Percentiles rank a stretch among this genome's conserved stretches.
Conservation (phyloP, 2,888 invertebrate genomes). For the Stenichneumon culpator region DNA sequence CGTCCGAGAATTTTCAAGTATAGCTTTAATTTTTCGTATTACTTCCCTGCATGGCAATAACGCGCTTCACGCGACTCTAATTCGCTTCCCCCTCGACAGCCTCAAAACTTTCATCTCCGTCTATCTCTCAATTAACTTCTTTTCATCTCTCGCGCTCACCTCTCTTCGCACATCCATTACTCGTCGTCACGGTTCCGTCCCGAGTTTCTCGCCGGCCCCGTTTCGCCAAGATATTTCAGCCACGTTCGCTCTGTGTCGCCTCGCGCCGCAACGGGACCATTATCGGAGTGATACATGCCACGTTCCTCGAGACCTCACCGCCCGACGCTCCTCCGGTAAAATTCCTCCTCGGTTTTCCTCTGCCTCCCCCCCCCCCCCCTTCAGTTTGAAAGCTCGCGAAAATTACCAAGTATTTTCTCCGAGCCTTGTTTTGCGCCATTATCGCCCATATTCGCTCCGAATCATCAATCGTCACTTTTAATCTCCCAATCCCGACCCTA, state of each 20-base stretch:
- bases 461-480: constrained; percentile 28
- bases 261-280: constrained; percentile 80
- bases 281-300: constrained; percentile 80
- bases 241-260: constrained; percentile 73
- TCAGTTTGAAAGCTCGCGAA: constrained; percentile 1
- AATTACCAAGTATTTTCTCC: constrained; percentile 57
- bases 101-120: constrained; percentile 12
- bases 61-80: constrained; percentile 72
- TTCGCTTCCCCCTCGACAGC: constrained; percentile 67
- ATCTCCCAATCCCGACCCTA: not conserved
- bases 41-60: constrained; percentile 62
- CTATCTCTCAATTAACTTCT: constrained; percentile 22
- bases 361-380: not conserved
- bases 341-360: constrained; percentile 21
- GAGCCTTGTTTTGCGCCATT: constrained; percentile 76
- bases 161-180: constrained; percentile 61
- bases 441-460: constrained; percentile 68
- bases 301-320: constrained; percentile 71
- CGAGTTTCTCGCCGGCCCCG: constrained; percentile 61
- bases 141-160: constrained; percentile 5
- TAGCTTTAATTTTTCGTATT: constrained; percentile 47
- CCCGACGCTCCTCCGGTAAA: constrained; percentile 14
- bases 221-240: constrained; percentile 74
- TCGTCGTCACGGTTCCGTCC: constrained; percentile 54
- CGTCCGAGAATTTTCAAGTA: constrained; percentile 42